A percentile compares a stretch with the other conserved stretches of the same genome.
phyloP scores from a whole-genome alignment of 1,140 invertebrate species.

The Procambarus clarkii region DNA sequence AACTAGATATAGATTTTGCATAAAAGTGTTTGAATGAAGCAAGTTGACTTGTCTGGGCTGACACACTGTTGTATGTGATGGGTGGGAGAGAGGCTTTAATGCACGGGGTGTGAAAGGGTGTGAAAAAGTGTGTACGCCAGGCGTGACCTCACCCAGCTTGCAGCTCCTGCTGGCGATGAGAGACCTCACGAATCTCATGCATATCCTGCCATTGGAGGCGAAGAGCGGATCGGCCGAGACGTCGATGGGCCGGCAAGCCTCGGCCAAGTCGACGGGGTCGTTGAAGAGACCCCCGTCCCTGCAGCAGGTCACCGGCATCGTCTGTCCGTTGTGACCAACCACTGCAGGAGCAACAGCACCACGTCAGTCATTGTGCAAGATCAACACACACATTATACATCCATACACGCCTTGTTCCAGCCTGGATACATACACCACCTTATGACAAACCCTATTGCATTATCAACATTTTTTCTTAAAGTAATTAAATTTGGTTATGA shows the following conservation, averaged over 20 bases:
- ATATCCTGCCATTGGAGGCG: conserved; percentile 19
- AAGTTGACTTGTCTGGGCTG: too few relatives aligned
- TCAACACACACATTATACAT: neutral
- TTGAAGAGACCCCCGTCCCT: neutral
- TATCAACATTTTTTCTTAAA: too few relatives aligned
- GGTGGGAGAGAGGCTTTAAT: too few relatives aligned
- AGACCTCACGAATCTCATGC: conserved; percentile 54
- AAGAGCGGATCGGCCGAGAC: conserved; percentile 37
- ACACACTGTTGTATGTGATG: too few relatives aligned
- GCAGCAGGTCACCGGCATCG: conserved; percentile 31
- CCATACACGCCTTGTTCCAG: neutral
- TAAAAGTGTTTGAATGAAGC: too few relatives aligned
- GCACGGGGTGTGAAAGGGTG: too few relatives aligned
- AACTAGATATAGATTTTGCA: too few relatives aligned
- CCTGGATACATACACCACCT: too few relatives aligned
- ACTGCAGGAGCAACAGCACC: neutral
- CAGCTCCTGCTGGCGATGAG: conserved; percentile 41
- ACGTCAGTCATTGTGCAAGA: neutral
- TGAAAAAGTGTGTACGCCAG: too few relatives aligned
- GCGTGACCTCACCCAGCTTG: conserved; percentile 9
- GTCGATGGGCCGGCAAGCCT: conserved; percentile 42
- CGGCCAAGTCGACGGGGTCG: neutral
- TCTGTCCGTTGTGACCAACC: neutral
- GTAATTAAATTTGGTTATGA: too few relatives aligned
- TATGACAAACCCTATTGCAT: too few relatives aligned